A percentile compares a stretch with the other conserved stretches of the same genome.
Conservation (phyloP, 92 coral and sea anemone genomes). For the Anthopleura xanthogrammica region DNA sequence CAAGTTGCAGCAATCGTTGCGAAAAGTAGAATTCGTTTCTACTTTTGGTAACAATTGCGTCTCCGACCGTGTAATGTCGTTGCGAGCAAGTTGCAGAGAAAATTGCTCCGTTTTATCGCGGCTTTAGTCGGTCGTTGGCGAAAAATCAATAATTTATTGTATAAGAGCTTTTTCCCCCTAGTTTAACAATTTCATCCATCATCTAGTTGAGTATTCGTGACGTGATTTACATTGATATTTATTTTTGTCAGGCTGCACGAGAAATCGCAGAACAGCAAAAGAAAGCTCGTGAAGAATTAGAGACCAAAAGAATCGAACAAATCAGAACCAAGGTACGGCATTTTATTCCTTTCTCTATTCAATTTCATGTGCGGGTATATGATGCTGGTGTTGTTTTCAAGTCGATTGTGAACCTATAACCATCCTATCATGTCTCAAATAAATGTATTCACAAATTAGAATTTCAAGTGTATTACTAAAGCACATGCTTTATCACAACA, state of each 20-base stretch:
- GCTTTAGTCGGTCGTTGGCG: too few species aligned
- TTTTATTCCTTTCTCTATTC: not conserved
- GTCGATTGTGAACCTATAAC: not conserved
- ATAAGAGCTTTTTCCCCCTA: not conserved
- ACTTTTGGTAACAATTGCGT: too few species aligned
- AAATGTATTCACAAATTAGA: too few species aligned
- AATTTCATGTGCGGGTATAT: too few species aligned
- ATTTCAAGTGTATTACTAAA: not conserved
- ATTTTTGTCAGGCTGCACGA: constrained; percentile 62
- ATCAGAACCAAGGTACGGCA: constrained; percentile 65
- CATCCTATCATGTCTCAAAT: not conserved
- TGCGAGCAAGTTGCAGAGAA: too few species aligned
- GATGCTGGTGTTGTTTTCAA: too few species aligned
- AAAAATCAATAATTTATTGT: too few species aligned
- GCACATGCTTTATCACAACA: not conserved
- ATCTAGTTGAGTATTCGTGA: not conserved
- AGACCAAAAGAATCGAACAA: constrained; percentile 66
- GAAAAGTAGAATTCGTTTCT: too few species aligned
- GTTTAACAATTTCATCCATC: too few species aligned
- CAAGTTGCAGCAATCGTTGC: too few species aligned
- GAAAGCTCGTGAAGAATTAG: constrained; percentile 79
- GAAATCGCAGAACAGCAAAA: constrained; percentile 82
- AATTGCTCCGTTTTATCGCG: too few species aligned
- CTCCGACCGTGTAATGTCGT: too few species aligned
- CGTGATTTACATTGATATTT: not conserved